Conservation (phyloP, 2,113 vertebrate species). For the Camelus dromedarius region DNA sequence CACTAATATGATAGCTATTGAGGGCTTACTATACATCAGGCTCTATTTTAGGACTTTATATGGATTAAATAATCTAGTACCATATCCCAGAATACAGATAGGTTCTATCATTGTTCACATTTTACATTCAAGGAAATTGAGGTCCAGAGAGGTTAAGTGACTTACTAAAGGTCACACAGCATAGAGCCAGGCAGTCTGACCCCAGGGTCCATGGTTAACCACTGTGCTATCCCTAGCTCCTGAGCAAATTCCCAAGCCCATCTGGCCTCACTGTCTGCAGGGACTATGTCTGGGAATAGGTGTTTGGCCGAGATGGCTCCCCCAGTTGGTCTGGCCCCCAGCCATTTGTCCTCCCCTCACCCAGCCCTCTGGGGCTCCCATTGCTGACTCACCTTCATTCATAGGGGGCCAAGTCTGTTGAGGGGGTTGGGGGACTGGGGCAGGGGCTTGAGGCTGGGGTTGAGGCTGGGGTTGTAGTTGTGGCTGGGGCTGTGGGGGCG, state of each 20-base stretch:
- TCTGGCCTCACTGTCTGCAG: background rate
- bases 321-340: background rate
- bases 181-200: background rate
- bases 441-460: slow-evolving; percentile 22
- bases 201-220: background rate
- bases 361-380: background rate
- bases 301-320: background rate
- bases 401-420: slow-evolving; percentile 63
- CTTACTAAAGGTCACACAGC: background rate
- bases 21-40: background rate
- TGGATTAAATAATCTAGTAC: background rate
- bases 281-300: background rate
- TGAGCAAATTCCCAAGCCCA: background rate
- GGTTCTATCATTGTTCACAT: background rate
- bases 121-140: background rate
- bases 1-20: background rate
- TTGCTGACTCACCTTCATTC: slow-evolving; percentile 76
- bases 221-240: background rate
- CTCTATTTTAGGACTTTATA: background rate
- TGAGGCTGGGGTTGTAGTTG: background rate
- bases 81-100: background rate
- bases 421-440: background rate
- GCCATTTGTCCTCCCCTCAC: background rate
- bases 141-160: slow-evolving; percentile 27
- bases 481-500: background rate